Conservation (phyloP, 2,797 vertebrate species). For the Enteromius afrohamiltoni region DNA sequence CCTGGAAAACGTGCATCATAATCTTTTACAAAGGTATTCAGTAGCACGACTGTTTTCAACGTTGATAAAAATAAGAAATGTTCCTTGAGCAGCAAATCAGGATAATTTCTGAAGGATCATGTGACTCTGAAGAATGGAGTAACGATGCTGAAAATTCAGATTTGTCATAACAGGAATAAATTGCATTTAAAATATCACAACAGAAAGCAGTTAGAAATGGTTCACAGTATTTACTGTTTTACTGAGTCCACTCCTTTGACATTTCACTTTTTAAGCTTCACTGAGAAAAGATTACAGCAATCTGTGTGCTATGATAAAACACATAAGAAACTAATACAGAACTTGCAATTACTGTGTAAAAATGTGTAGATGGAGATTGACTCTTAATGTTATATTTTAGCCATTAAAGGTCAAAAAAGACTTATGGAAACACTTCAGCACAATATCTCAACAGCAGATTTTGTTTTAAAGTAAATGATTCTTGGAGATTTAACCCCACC, state of each 20-base stretch:
- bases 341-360: neutral
- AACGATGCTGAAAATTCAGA: too few species aligned
- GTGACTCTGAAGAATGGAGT: too few species aligned
- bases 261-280: conserved; percentile 47
- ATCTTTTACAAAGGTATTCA: neutral
- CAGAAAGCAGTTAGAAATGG: neutral
- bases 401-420: conserved; percentile 44
- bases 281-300: conserved; percentile 71
- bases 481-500: neutral
- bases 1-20: neutral
- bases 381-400: neutral
- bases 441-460: conserved; percentile 2
- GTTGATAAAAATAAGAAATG: too few species aligned
- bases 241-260: neutral
- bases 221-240: neutral
- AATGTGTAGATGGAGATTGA: too few species aligned
- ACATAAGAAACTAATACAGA: conserved; percentile 38
- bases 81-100: too few species aligned
- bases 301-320: conserved; percentile 61
- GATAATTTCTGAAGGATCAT: too few species aligned
- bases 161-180: too few species aligned
- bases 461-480: neutral
- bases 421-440: neutral
- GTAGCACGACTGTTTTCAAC: too few species aligned
- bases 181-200: neutral